Evolutionary conservation across 2,113 vertebrate genomes (phyloP).

Genomic region (Apodemus sylvaticus): DNA sequence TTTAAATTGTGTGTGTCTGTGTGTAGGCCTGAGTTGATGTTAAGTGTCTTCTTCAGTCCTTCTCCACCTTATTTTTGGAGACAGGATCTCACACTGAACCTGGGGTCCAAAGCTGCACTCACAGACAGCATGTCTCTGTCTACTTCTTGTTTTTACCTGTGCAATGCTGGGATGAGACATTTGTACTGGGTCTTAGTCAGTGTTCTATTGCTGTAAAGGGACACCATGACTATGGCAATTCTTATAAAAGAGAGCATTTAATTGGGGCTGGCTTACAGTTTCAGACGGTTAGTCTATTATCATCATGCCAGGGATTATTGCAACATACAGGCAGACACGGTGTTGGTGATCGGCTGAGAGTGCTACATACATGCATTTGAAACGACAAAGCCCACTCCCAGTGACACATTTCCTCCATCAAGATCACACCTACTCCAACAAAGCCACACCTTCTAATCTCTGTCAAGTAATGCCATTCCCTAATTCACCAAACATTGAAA

Average conservation of each 20-base stretch:
- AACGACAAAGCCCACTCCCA: background rate
- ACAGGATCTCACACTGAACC: background rate
- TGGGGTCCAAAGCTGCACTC: background rate
- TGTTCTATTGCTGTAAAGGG: background rate
- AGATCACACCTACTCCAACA: background rate
- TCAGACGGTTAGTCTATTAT: background rate
- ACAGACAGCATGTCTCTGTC: background rate
- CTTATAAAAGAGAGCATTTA: background rate
- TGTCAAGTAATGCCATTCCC: background rate
- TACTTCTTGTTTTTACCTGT: background rate
- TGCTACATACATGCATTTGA: background rate
- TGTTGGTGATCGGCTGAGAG: background rate
- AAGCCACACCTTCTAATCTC: background rate
- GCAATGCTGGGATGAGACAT: background rate
- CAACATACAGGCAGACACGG: background rate
- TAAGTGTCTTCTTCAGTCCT: background rate
- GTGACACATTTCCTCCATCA: background rate
- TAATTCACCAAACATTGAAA: background rate
- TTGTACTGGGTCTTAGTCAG: background rate
- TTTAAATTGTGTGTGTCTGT: background rate
- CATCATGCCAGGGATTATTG: background rate
- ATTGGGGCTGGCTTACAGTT: background rate
- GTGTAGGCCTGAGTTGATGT: background rate
- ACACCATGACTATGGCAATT: background rate
- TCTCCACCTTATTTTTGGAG: background rate